Evolutionary conservation across 2,113 vertebrate genomes (phyloP).

Genomic region (Mustela lutreola): DNA sequence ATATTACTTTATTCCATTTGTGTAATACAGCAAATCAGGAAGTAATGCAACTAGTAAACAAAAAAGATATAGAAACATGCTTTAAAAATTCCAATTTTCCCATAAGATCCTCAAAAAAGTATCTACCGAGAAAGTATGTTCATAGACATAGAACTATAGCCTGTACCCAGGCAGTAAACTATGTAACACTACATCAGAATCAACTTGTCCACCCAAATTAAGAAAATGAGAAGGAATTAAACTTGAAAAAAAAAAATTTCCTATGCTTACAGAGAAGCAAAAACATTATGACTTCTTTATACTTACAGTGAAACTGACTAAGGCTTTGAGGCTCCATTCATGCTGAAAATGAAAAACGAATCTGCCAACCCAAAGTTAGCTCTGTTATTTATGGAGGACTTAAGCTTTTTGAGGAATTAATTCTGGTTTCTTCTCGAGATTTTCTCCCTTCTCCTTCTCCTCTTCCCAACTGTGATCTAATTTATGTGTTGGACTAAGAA

Average conservation of each 20-base stretch:
- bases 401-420: neutral
- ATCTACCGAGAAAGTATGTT: neutral
- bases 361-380: neutral
- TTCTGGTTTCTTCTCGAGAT: neutral
- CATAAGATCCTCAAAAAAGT: neutral
- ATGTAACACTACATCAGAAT: neutral
- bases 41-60: neutral
- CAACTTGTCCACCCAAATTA: neutral
- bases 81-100: neutral
- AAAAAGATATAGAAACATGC: neutral
- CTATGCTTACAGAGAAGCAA: neutral
- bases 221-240: neutral
- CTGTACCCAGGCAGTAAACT: neutral
- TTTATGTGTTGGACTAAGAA: neutral
- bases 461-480: neutral
- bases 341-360: neutral
- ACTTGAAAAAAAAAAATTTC: neutral
- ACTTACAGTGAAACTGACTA: neutral
- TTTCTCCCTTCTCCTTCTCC: neutral
- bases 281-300: neutral
- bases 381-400: neutral
- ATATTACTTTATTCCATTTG: neutral
- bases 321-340: neutral
- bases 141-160: neutral
- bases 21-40: neutral